Conservation (phyloP, 1,140 invertebrate species). For the Gerris buenoi region DNA sequence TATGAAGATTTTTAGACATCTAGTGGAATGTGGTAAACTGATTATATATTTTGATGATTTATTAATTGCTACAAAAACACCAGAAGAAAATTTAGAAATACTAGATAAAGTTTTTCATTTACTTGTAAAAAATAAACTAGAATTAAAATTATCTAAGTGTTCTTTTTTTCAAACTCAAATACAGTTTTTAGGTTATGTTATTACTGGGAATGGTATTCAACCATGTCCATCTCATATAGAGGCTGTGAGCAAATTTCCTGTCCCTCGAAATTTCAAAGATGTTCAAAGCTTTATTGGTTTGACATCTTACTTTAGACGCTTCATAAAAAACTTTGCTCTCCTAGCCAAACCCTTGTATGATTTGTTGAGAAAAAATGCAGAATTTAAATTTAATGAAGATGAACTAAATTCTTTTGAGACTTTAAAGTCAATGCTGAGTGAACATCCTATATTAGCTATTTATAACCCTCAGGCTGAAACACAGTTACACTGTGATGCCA, state of each 20-base stretch:
- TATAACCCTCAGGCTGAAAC: neutral
- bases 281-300: neutral
- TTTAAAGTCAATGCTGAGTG: neutral
- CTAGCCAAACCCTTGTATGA: neutral
- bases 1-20: slow-evolving; percentile 25
- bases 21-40: slow-evolving; percentile 13
- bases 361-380: neutral
- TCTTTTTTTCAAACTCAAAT: neutral
- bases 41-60: slow-evolving; percentile 34
- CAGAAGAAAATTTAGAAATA: slow-evolving; percentile 24
- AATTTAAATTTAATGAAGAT: neutral
- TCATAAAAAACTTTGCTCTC: neutral
- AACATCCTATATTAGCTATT: neutral
- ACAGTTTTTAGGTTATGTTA: neutral
- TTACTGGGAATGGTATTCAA: neutral
- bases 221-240: neutral
- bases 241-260: neutral
- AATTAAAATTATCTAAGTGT: neutral
- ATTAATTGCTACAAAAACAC: slow-evolving; percentile 25
- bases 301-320: neutral
- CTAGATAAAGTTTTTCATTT: neutral
- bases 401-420: neutral
- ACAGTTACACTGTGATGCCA: neutral
- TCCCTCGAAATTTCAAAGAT: neutral
- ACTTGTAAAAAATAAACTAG: neutral